These are phyloP conservation scores for Mythimna albipuncta DNA, from an alignment of 2,888 invertebrate genomes.

Conservation along the genomic window DNA sequence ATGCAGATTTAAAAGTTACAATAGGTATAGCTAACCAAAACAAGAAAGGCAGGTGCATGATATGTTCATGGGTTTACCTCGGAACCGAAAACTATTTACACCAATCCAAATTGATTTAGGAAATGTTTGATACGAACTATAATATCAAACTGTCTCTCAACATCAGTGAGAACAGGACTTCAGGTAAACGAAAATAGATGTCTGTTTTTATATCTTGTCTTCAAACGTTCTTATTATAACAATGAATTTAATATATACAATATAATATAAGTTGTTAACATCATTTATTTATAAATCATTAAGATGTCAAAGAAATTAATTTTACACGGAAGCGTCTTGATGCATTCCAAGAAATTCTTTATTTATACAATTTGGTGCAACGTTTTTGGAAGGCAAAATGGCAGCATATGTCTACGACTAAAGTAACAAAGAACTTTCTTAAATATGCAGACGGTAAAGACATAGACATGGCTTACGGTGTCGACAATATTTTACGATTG, in stretches of 20 bases:
- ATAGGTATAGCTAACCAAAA: neutral
- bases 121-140: neutral
- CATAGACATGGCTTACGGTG: neutral
- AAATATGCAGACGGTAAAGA: constrained; percentile 2
- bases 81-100: neutral
- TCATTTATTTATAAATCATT: neutral
- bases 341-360: constrained; percentile 18
- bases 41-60: neutral
- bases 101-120: neutral
- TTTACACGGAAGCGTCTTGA: constrained; percentile 3
- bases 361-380: constrained; percentile 21
- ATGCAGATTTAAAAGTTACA: neutral
- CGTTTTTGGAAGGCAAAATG: constrained; percentile 41
- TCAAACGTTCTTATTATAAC: neutral
- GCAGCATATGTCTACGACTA: neutral
- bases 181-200: neutral
- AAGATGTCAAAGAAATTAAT: neutral
- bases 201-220: neutral
- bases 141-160: neutral
- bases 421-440: constrained; percentile 13
- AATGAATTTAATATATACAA: too few species aligned
- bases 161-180: too few species aligned
- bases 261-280: too few species aligned
- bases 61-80: neutral
- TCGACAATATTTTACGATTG: constrained; percentile 13